Percentiles rank a stretch among this genome's conserved stretches.
Evolutionary conservation across 2,113 vertebrate genomes (phyloP).

Genomic region (Macaca fascicularis): T2T-MFA8v1.1 NC_088379.1:5537501-5538000

Average conservation of each 20-base stretch:
- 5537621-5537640: not conserved
- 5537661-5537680: accelerated
- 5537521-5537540: conserved; percentile 86
- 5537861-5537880: not conserved
- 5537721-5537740: accelerated
- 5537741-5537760: accelerated
- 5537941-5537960: accelerated
- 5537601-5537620: accelerated
- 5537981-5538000: accelerated
- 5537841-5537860: accelerated
- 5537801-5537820: accelerated
- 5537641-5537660: accelerated
- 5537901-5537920: not conserved
- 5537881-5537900: not conserved
- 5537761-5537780: not conserved
- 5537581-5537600: accelerated
- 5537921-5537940: accelerated
- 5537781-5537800: accelerated
- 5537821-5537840: accelerated
- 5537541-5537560: not conserved
- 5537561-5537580: accelerated
- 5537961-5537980: accelerated
- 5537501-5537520: conserved; percentile 96
- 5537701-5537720: not conserved
- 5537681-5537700: not conserved